These are phyloP conservation scores for Hemichromis elongatus DNA, from an alignment of 2,113 vertebrate genomes.

Conservation along the genomic window DNA sequence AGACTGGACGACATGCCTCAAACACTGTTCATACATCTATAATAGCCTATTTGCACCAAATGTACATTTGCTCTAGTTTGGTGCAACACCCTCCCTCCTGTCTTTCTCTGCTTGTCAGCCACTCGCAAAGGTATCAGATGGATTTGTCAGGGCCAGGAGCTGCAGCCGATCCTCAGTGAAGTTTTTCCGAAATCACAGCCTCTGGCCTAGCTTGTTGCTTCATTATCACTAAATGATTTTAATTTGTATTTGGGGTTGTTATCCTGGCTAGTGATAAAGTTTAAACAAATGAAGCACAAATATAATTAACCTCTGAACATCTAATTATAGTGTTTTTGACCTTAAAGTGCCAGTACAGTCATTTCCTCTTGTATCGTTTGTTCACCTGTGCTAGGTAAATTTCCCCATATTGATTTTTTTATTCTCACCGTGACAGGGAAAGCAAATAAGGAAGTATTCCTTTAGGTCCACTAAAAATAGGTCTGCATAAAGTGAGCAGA, in stretches of 20 bases:
- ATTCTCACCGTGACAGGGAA: not conserved
- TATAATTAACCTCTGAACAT: not conserved
- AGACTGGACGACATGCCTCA: not conserved
- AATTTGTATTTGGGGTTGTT: not conserved
- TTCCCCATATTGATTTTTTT: not conserved
- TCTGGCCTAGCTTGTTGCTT: not conserved
- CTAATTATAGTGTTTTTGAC: not conserved
- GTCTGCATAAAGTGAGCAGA: not conserved
- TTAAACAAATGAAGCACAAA: not conserved
- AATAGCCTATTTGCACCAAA: not conserved
- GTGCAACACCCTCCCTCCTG: not conserved
- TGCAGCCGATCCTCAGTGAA: not conserved
- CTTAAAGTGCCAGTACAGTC: not conserved
- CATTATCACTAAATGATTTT: not conserved
- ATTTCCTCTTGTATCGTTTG: not conserved
- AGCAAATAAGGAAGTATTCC: not conserved
- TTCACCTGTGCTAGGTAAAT: not conserved
- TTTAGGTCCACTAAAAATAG: not conserved
- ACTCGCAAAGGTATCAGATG: not conserved
- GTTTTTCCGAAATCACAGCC: not conserved
- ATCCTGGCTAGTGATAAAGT: accelerated
- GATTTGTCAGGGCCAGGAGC: accelerated
- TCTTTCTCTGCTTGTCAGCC: no score
- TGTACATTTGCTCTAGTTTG: not conserved
- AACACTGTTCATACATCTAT: not conserved